Evolutionary conservation across 2,888 invertebrate genomes (phyloP), one percentile per base, ranked within the genome.

Genomic region (Mesorhabditis spiculigera): DNA sequence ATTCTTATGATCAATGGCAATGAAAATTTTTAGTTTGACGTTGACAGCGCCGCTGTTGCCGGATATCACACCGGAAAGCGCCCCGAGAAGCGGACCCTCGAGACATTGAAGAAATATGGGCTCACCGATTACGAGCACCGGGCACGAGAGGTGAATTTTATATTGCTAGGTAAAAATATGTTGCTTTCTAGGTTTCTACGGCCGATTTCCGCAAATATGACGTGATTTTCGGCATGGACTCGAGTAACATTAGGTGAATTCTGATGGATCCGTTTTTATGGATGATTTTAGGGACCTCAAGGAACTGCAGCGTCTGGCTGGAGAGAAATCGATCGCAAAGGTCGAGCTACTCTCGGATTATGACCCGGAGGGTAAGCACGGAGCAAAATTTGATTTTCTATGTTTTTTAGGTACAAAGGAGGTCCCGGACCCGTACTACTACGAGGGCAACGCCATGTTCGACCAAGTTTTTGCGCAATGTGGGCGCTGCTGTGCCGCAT

Each of bases 181-280:
- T 66, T 44, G 13, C 10, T 61, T 41, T 66, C 50, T 86, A 94
- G 93, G 89, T 95, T 65, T 89, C 87, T 5, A 84, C 89, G 62
- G 89, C 90, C 28, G 95, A 96, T 86, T 95, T 93, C 82, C 86
- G 89, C 8, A 88, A 90, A 10, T 96, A 91, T 87, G 92, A 95
- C 87, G 93, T 90, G 86, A 94, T 96, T 80, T 93, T 96, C 88
- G 95, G 95, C 5, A 95, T 95, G 95, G 96, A 96, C 86, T 90
- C 93, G 70, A 90, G 91, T 13, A 96, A 95, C 86, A 93, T 95
- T 88, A 79, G 81, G 82, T 87, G 61, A 67, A 63, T 28, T 28
- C 28, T 28, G 28, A 28, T 28, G 28, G 28, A 28, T 28, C 28
- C 28, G 28, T 28, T 28, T 28, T n/a, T 62, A 5, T n/a, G 58